Evolutionary conservation across 2,797 vertebrate species (phyloP), one percentile per base, ranked within the genome.

Genomic region (Distichodus sexfasciatus): DNA sequence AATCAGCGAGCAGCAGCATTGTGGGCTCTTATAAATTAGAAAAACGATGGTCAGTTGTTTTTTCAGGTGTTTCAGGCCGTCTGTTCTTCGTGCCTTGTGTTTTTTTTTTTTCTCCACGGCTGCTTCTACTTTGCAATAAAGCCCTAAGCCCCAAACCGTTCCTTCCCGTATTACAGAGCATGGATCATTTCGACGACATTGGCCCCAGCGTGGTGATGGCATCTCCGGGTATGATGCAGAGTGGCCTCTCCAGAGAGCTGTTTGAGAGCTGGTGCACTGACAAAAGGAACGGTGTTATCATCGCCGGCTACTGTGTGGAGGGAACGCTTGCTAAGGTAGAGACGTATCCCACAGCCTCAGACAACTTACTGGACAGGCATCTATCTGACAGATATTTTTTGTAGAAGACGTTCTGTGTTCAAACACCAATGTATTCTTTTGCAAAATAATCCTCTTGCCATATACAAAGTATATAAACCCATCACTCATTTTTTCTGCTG

Each of bases 261-360:
- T 98, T 99, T 75, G 96, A 98, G 82, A 99, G 97, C 87, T 99
- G 96, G 96, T 99, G 95, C 83, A 98, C 96, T 0, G 97, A 99
- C 66, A 98, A 99, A 83, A 94, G 96, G 77, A 98, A 98, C 0
- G 96, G 96, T 0, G 95, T 98, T 55, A 98, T 99, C 78, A 99
- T 99, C 17, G 96, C 96, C 0, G 95, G 95, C 19, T 98, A 97
- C 87, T 98, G 96, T 0, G 96, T 99, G 2, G 96, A 98, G 81
- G 95, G 96, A 54, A 99, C 96, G 0, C 92, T 99, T 23, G 96
- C 96, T 59, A 99, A 99, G 91, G 97, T 98, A 76, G 9, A 12
- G 24, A 21, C 14, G 10, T 7, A 28, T 26, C 26, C 26, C 9
- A 4, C 28, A 9, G 33, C 21, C n/a, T 26, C 11, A 19, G 10